A percentile compares a stretch with the other conserved stretches of the same genome.
Evolutionary conservation across 2,113 vertebrate genomes (phyloP).

Genomic region (Alaudala cheleensis): DNA sequence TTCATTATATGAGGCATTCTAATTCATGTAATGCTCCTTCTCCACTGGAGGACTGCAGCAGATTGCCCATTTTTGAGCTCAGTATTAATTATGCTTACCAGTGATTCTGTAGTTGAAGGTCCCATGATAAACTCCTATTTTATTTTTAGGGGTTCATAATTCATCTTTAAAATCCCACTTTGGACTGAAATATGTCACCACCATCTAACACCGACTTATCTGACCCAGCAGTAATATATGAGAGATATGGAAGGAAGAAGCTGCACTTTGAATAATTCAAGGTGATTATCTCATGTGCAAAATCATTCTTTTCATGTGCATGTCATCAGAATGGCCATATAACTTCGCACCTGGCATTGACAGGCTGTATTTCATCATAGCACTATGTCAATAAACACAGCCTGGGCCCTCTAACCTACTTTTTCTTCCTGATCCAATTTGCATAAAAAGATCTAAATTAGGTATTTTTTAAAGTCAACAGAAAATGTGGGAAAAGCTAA

Average conservation of each 20-base stretch:
- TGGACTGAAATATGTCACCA: slow-evolving; percentile 55
- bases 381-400: neutral
- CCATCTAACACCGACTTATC: neutral
- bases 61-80: neutral
- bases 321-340: slow-evolving; percentile 19
- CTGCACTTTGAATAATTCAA: slow-evolving; percentile 62
- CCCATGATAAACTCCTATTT: slow-evolving; percentile 47
- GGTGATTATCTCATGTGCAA: slow-evolving; percentile 52
- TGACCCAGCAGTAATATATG: slow-evolving; percentile 43
- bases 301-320: slow-evolving; percentile 46
- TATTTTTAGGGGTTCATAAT: slow-evolving; percentile 58
- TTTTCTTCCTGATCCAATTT: neutral
- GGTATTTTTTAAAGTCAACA: neutral
- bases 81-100: slow-evolving; percentile 54
- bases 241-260: slow-evolving; percentile 24
- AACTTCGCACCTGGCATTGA: neutral
- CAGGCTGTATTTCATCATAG: slow-evolving; percentile 8
- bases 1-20: neutral
- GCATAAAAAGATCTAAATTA: neutral
- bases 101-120: slow-evolving; percentile 41
- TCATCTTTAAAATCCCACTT: slow-evolving; percentile 51
- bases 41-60: neutral
- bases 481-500: neutral
- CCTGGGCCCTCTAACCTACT: neutral
- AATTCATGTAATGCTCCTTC: neutral